A percentile compares a stretch with the other conserved stretches of the same genome.
Conservation (phyloP, 2,888 invertebrate genomes). For the Acrobasis consociella region DNA sequence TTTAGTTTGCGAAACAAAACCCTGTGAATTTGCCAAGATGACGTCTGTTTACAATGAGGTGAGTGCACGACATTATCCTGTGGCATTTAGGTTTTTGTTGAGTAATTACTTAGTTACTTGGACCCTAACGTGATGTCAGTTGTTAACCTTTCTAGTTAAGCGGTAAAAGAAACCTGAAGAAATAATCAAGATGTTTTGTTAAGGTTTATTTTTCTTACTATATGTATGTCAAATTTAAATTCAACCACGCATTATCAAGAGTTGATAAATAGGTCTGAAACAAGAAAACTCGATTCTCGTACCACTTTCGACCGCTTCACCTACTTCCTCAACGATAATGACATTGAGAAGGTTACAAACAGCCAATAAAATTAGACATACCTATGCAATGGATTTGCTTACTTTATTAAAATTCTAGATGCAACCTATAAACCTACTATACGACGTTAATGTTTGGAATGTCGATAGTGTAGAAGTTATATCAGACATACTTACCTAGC, state of each 20-base stretch:
- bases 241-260: background rate
- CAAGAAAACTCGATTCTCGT: constrained; percentile 28
- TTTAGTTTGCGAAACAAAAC: constrained; percentile 59
- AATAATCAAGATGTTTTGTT: background rate
- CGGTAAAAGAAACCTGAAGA: constrained; percentile 20
- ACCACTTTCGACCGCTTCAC: constrained; percentile 36
- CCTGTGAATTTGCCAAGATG: constrained; percentile 59
- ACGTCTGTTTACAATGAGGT: constrained; percentile 77
- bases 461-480: background rate
- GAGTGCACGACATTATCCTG: constrained; percentile 73
- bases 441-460: constrained; percentile 25
- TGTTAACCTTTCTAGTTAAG: constrained; percentile 40
- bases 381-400: constrained; percentile 29
- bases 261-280: constrained; percentile 21
- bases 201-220: background rate
- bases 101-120: constrained; percentile 56
- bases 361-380: constrained; percentile 32
- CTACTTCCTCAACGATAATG: constrained; percentile 32
- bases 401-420: constrained; percentile 32
- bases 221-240: background rate
- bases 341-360: constrained; percentile 31
- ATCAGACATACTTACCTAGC: background rate
- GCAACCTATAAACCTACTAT: constrained; percentile 34
- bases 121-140: constrained; percentile 38
- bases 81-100: constrained; percentile 74